Percentiles rank a stretch among this genome's conserved stretches.
Conservation (phyloP, 2,888 invertebrate genomes). For the Caenorhabditis macrosperma region DNA sequence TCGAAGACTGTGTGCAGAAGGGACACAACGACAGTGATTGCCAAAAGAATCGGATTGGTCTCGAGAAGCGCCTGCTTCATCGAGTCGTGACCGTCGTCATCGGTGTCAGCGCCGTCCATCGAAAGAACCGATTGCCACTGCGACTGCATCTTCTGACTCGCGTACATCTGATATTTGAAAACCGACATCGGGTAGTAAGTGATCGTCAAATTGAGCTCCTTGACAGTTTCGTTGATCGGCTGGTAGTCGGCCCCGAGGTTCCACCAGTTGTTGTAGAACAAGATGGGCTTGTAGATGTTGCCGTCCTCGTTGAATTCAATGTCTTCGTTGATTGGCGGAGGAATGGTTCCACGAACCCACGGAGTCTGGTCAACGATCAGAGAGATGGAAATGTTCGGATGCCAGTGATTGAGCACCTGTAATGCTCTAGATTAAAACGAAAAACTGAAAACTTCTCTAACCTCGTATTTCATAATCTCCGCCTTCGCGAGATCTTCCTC, state of each 20-base stretch:
- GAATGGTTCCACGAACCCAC: constrained; percentile 88
- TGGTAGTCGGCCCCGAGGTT: constrained; percentile 90
- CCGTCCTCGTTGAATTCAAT: constrained; percentile 85
- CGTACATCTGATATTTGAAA: constrained; percentile 98
- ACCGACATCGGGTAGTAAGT: constrained; percentile 89
- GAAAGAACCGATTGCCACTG: constrained; percentile 77
- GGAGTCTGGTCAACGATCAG: constrained; percentile 95
- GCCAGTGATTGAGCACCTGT: constrained; percentile 97
- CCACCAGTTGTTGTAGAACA: constrained; percentile 98
- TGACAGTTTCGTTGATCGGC: constrained; percentile 90
- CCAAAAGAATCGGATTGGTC: constrained; percentile 93
- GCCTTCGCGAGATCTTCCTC: constrained; percentile 83
- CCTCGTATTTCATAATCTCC: constrained; percentile 66
- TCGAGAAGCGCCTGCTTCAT: constrained; percentile 91
- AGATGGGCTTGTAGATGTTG: constrained; percentile 91
- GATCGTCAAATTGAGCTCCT: constrained; percentile 81
- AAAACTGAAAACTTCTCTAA: not conserved
- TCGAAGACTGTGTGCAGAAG: constrained; percentile 97
- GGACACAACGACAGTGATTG: constrained; percentile 91
- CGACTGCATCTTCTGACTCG: constrained; percentile 86
- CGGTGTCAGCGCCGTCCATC: constrained; percentile 83
- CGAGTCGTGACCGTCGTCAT: constrained; percentile 87
- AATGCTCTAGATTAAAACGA: no score
- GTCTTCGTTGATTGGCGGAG: constrained; percentile 68
- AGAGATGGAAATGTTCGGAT: constrained; percentile 97